phyloP scores from a whole-genome alignment of 2,797 vertebrate genomes.

The Sphenopsis melanotis region DNA sequence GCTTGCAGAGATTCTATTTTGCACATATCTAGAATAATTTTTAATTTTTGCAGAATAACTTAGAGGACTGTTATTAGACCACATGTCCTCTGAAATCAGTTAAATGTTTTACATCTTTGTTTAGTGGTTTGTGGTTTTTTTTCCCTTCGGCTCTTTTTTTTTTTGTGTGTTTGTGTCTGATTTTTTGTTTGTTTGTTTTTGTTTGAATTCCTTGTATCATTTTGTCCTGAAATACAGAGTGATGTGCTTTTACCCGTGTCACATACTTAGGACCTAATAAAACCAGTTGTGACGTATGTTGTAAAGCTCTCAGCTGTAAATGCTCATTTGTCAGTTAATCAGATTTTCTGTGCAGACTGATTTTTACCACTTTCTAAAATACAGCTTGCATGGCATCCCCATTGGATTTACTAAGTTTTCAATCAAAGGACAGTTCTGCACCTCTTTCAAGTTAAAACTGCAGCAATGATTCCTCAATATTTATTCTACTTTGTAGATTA shows the following conservation, averaged over 20 bases:
- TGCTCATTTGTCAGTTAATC: not conserved
- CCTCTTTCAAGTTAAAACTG: not conserved
- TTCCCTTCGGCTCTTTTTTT: not conserved
- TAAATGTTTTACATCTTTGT: not conserved
- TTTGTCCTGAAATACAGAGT: not conserved
- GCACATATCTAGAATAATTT: not conserved
- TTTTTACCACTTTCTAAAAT: not conserved
- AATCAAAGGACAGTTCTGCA: not conserved
- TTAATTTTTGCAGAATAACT: not conserved
- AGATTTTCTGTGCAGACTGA: not conserved
- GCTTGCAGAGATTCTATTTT: constrained; percentile 14
- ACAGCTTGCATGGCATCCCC: not conserved
- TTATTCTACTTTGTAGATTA: not conserved
- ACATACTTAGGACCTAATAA: not conserved
- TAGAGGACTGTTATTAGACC: not conserved
- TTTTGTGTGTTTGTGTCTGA: not conserved
- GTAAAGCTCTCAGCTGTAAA: constrained; percentile 16
- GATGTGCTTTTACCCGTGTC: not conserved
- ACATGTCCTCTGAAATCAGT: not conserved
- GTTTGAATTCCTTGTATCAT: not conserved
- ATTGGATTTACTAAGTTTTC: not conserved
- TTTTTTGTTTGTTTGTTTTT: not conserved
- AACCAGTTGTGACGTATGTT: not conserved
- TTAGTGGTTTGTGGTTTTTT: not conserved
- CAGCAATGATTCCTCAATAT: not conserved